Base-by-base conservation (phyloP, 1,140 invertebrate species). In the Saccostrea cuccullata region DNA sequence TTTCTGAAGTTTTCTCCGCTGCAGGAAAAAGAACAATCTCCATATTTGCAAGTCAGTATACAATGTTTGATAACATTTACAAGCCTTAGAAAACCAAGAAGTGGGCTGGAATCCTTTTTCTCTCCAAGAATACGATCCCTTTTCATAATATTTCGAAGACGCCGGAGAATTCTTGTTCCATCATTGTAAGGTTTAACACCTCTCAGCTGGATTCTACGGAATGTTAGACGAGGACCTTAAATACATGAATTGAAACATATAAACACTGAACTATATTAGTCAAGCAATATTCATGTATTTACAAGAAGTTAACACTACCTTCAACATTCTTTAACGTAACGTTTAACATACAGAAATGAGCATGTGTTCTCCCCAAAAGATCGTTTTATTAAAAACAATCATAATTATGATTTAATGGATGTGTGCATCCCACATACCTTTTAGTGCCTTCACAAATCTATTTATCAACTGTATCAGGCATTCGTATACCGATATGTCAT, bases 21-120 rank as follows among this genome's bases (percentile, higher is more conserved):
- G 15, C 87, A 88, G 4, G 82, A 64, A 77, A 88, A 88, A 20
- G 82, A 17, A 88, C 87, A 88, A 30, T 88, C 82, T 0, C 64
- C 64, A 40, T 88, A 88, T n/a, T 82, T 82, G 30, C 87, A 88
- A 20, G 83, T 67, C 55, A 88, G 20, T 15, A 84, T 56, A 47
- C 87, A 88, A 56, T 88, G 87, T 23, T 88, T 60, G 6, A 60
- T n/a, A 13, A 85, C 64, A 67, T 26, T 60, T 2, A 30, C 12
- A 12, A 88, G 26, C 30, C 55, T 56, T 13, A 58, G 70, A 2
- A 84, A 13, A 2, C 23, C 30, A 15, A 77, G 26, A 13, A 77
- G 13, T 36, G 30, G 4, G 70, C 9, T 26, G 30, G 70, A 77
- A 13, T 77, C 26, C 11, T 1, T 36, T 15, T 30, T 36, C 12